Evolutionary conservation across 2,113 vertebrate species (phyloP).

Genomic region (Sceloporus undulatus): DNA sequence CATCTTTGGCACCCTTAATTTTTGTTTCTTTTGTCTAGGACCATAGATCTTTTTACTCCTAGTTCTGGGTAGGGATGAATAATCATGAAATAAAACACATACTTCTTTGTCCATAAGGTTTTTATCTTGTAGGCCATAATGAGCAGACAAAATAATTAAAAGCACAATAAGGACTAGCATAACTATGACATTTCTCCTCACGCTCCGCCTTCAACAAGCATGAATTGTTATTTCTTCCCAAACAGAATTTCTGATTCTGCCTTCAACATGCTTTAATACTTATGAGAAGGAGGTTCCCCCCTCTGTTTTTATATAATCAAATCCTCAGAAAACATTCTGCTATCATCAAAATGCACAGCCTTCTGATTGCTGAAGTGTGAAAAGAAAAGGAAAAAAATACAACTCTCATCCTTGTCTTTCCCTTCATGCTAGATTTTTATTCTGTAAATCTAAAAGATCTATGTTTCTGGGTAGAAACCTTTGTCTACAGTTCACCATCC

Average conservation of each 20-base stretch:
- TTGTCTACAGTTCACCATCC: neutral
- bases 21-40: neutral
- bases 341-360: neutral
- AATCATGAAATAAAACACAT: rapidly evolving
- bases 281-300: neutral
- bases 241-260: neutral
- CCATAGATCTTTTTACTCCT: neutral
- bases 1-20: neutral
- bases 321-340: neutral
- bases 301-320: neutral
- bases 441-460: neutral
- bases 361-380: conserved; percentile 8
- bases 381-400: neutral
- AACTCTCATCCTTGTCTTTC: neutral
- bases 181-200: rapidly evolving
- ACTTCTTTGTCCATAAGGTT: neutral
- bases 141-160: neutral
- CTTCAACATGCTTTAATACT: neutral
- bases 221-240: neutral
- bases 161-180: rapidly evolving
- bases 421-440: neutral
- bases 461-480: neutral
- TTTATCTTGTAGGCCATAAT: neutral
- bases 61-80: neutral
- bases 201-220: neutral